These are phyloP conservation scores for Hippotragus niger DNA, from an alignment of 2,113 vertebrate genomes.

Conservation along the genomic window DNA sequence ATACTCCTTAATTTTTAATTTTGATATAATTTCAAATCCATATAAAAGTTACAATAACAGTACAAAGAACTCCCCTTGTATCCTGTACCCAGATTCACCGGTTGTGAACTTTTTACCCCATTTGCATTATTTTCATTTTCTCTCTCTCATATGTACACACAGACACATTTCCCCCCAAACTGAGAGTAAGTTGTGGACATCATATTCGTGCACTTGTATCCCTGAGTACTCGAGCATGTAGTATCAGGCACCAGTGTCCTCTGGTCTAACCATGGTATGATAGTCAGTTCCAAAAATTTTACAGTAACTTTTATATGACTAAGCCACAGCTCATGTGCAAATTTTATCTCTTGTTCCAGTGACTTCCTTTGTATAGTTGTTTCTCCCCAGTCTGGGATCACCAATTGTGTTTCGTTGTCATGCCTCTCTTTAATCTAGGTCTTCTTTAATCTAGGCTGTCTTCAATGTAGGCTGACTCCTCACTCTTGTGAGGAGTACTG, in stretches of 20 bases:
- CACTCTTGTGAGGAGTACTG: neutral
- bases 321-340: neutral
- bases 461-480: neutral
- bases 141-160: neutral
- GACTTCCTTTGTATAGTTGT: neutral
- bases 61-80: neutral
- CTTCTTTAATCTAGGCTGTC: neutral
- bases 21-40: neutral
- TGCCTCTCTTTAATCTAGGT: neutral
- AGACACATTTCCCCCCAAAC: neutral
- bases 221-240: too few species aligned
- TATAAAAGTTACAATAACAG: neutral
- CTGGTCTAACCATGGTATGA: neutral
- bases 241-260: too few species aligned
- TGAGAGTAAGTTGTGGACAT: too few species aligned
- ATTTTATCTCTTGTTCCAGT: neutral
- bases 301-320: neutral
- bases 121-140: neutral
- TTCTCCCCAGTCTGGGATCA: neutral
- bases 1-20: neutral
- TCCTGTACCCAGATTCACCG: neutral
- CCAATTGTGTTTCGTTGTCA: neutral
- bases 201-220: neutral
- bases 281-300: neutral
- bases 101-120: neutral